Evolutionary conservation across 2,113 vertebrate species (phyloP).

Genomic region (Seriola rivoliana): DNA sequence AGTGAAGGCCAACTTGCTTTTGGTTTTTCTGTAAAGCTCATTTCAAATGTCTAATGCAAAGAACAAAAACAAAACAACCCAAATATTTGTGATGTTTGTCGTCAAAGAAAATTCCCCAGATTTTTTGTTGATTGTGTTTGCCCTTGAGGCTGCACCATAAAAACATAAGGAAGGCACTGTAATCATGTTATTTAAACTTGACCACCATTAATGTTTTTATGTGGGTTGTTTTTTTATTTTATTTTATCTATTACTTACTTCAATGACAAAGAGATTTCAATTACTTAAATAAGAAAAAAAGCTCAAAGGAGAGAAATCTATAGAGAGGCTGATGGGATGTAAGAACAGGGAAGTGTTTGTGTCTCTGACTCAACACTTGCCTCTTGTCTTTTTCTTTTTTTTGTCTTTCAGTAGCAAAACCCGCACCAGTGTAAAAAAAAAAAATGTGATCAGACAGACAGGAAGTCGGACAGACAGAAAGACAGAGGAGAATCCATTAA

Average conservation of each 20-base stretch:
- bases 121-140: background rate
- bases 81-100: conserved; percentile 24
- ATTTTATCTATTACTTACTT: background rate
- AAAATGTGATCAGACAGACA: conserved; percentile 16
- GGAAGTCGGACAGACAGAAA: conserved; percentile 50
- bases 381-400: background rate
- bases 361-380: conserved; percentile 2
- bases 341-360: conserved; percentile 2
- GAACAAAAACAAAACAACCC: background rate
- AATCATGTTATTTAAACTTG: conserved; percentile 16
- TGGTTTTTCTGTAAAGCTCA: background rate
- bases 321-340: background rate
- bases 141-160: conserved; percentile 15
- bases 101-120: background rate
- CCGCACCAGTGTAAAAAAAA: background rate
- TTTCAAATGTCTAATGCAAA: background rate
- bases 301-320: background rate
- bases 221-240: background rate
- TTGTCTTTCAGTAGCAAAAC: background rate
- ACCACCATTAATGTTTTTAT: background rate
- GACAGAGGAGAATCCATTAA: conserved; percentile 63
- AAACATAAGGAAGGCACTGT: conserved; percentile 11
- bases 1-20: background rate
- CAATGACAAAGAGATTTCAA: background rate
- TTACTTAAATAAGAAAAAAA: conserved; percentile 23